Percentiles rank a stretch among this genome's conserved stretches.
Conservation (phyloP, 2,888 invertebrate genomes). For the Ametastegia equiseti region DNA sequence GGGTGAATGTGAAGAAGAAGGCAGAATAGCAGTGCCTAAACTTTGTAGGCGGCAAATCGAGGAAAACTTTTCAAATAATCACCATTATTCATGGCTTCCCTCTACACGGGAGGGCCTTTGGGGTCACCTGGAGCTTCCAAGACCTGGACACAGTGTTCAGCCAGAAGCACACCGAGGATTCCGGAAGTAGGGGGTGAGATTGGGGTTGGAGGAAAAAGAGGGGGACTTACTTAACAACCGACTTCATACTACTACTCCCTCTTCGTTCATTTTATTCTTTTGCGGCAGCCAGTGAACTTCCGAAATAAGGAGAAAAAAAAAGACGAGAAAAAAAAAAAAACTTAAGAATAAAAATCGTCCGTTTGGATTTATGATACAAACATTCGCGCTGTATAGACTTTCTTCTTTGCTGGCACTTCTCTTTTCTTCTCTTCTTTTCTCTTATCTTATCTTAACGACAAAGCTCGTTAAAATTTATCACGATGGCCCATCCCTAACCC, state of each 20-base stretch:
- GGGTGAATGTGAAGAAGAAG: background rate
- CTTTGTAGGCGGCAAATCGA: constrained; percentile 31
- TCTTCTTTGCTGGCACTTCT: background rate
- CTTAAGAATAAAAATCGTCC: background rate
- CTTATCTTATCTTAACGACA: constrained; percentile 47
- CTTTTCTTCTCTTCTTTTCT: background rate
- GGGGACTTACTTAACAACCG: constrained; percentile 37
- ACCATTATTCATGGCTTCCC: constrained; percentile 46
- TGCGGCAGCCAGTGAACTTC: background rate
- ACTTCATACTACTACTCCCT: background rate
- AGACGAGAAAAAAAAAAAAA: background rate
- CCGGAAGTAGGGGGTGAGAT: no score
- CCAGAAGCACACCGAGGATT: no score
- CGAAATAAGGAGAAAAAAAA: background rate
- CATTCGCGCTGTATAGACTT: background rate
- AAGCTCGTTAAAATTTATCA: constrained; percentile 46
- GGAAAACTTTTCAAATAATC: constrained; percentile 48
- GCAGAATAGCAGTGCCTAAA: background rate
- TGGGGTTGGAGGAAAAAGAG: background rate
- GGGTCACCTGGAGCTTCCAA: constrained; percentile 23
- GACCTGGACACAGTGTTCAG: background rate
- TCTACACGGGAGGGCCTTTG: constrained; percentile 30
- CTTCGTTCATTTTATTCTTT: constrained; percentile 33
- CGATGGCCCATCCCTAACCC: background rate
- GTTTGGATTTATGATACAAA: constrained; percentile 34